Base-by-base conservation (phyloP, 1,140 invertebrate species). In the Bombus polaris region DNA sequence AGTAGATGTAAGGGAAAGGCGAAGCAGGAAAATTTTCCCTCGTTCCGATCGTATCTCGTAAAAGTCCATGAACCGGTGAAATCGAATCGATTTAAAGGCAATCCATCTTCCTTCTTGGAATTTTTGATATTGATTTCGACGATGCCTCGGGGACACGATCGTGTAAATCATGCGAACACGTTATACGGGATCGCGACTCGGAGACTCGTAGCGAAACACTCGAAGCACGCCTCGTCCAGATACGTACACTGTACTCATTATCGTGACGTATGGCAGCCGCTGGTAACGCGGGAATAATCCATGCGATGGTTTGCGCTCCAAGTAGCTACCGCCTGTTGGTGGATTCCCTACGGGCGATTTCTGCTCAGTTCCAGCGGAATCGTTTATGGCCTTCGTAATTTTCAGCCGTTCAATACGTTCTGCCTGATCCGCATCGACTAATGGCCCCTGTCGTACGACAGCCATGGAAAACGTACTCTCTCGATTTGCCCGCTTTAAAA, bases 221-320 rank as follows among this genome's bases (percentile, higher is more conserved):
- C 44, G 65, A 37, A 68, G 62, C 37, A 18, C 37, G 47, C 42
- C 35, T 32, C 57, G 77, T 65, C 74, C 75, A 87, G 89, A 91
- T 85, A 85, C 83, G 72, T 86, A 12, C 0, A 13, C 59, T 76
- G 44, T 70, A 77, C 88, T 93, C 90, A 90, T 93, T 93, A 91
- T 89, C 78, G 85, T 91, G 90, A 92, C 92, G 88, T 91, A 92
- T 91, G 79, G 87, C 84, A 59, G 85, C 75, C 84, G 85, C 83
- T 74, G 83, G 86, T 86, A 89, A 90, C 83, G 81, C 81, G 53
- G 74, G 68, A 74, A 76, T 73, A 80, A 72, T 66, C 57, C 47
- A 53, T 22, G 18, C 47, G 47, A 18, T 53, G 47, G 18, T 53
- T 53, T 8, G 18, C 18, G 47, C 42, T 32, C 37, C 37, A 39